These are phyloP conservation scores for Nomada fabriciana DNA, from an alignment of 2,888 invertebrate species.

Conservation along the genomic window DNA sequence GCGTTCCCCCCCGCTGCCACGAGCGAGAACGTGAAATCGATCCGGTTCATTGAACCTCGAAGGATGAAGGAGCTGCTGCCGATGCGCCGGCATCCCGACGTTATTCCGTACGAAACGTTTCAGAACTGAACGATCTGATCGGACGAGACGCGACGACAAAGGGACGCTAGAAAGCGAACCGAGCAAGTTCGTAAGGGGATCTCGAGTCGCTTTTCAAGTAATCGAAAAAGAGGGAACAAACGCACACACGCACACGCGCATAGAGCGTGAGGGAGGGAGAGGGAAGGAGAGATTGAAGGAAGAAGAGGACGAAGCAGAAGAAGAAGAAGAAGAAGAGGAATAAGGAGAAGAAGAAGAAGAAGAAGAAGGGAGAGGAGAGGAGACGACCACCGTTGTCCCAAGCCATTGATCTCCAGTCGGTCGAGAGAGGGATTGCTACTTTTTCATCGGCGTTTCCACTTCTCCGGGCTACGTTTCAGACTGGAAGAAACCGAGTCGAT, in stretches of 20 bases:
- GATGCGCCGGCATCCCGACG: conserved; percentile 1
- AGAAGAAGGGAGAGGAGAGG: conserved; percentile 2
- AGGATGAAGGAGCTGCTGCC: conserved; percentile 15
- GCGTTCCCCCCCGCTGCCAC: background rate
- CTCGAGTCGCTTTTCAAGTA: conserved; percentile 57
- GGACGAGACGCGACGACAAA: conserved; percentile 41
- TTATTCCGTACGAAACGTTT: conserved; percentile 39
- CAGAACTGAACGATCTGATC: conserved; percentile 29
- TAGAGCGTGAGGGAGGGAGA: no score
- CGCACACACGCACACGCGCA: no score
- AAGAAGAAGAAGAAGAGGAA: background rate
- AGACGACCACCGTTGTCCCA: conserved; percentile 47
- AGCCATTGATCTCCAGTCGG: conserved; percentile 58
- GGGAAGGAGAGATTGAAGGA: background rate
- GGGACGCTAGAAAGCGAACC: conserved; percentile 43
- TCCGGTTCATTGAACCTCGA: conserved; percentile 46
- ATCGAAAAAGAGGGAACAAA: conserved; percentile 51
- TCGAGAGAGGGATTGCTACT: conserved; percentile 42
- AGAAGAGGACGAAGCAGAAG: background rate
- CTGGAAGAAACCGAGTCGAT: conserved; percentile 51
- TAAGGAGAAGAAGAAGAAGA: background rate
- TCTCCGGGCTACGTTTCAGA: conserved; percentile 43
- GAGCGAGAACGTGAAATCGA: conserved; percentile 32
- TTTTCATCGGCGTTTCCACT: conserved; percentile 62
- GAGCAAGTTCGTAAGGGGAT: conserved; percentile 25